Conservation (phyloP, 1,140 invertebrate genomes). For the Meteorus sp. region DNA sequence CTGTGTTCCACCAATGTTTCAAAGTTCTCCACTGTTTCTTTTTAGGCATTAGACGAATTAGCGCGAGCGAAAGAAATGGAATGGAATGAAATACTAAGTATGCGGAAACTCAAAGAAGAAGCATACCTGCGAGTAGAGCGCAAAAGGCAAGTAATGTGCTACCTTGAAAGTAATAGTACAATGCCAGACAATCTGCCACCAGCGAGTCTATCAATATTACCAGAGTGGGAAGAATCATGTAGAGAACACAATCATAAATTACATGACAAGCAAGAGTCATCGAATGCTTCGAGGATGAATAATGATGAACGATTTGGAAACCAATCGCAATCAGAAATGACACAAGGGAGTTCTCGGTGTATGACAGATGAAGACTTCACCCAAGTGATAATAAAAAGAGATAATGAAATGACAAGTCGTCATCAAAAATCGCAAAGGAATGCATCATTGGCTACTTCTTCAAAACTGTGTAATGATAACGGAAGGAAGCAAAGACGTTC, state of each 20-base stretch:
- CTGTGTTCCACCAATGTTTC: too few relatives aligned
- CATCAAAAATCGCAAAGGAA: conserved; percentile 25
- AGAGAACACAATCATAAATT: conserved; percentile 3
- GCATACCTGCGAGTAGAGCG: conserved; percentile 70
- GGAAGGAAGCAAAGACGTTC: conserved; percentile 38
- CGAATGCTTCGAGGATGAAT: neutral
- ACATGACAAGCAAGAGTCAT: neutral
- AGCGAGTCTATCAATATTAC: conserved; percentile 34
- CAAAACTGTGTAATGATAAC: conserved; percentile 30
- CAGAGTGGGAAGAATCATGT: conserved; percentile 40
- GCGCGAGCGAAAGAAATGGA: conserved; percentile 78
- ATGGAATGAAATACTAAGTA: conserved; percentile 78
- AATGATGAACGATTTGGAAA: conserved; percentile 23
- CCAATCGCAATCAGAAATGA: conserved; percentile 20
- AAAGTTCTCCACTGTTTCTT: conserved; percentile 5
- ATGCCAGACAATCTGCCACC: conserved; percentile 36
- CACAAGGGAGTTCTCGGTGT: neutral
- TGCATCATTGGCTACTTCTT: conserved; percentile 18
- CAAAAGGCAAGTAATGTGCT: conserved; percentile 64
- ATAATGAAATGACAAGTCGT: conserved; percentile 1
- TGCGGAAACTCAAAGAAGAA: conserved; percentile 82
- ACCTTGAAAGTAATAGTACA: conserved; percentile 46
- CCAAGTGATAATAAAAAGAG: neutral
- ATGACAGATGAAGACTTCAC: conserved; percentile 22
- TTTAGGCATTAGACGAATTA: conserved; percentile 68